Conservation (phyloP, 2,888 invertebrate genomes). For the Hylaea fasciaria region DNA sequence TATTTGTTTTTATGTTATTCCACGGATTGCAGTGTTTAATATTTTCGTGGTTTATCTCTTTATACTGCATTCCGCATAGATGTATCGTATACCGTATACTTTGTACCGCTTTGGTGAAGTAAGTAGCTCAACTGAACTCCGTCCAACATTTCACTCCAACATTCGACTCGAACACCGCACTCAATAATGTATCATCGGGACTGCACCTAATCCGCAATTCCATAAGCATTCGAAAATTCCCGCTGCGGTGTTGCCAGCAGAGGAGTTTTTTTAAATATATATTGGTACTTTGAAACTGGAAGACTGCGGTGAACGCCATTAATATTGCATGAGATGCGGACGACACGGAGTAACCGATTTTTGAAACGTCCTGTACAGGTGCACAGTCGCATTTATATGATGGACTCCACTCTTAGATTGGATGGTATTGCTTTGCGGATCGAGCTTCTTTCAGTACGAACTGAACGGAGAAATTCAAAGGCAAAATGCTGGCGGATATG, state of each 20-base stretch:
- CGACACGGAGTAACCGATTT: slow-evolving; percentile 39
- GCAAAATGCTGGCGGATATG: not conserved
- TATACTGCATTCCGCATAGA: no score
- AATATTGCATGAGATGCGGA: slow-evolving; percentile 44
- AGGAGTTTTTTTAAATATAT: slow-evolving; percentile 43
- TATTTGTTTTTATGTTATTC: no score
- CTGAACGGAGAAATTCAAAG: not conserved
- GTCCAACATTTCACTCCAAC: slow-evolving; percentile 11
- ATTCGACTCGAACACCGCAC: slow-evolving; percentile 16
- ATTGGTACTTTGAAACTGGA: slow-evolving; percentile 43
- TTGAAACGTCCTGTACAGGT: slow-evolving; percentile 27
- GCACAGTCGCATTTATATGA: slow-evolving; percentile 21
- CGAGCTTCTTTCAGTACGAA: slow-evolving; percentile 5
- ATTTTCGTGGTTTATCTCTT: no score
- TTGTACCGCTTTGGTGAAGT: not conserved
- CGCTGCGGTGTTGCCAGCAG: slow-evolving; percentile 27
- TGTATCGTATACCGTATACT: no score
- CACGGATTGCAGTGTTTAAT: no score
- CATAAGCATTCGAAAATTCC: slow-evolving; percentile 29
- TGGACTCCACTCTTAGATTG: slow-evolving; percentile 21
- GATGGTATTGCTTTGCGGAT: slow-evolving; percentile 22
- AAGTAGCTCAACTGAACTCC: not conserved
- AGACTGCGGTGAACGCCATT: slow-evolving; percentile 37
- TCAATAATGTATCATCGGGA: slow-evolving; percentile 26
- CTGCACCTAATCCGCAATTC: slow-evolving; percentile 27